Base-by-base conservation (phyloP, 2,113 vertebrate genomes). In the Channa argus region DNA sequence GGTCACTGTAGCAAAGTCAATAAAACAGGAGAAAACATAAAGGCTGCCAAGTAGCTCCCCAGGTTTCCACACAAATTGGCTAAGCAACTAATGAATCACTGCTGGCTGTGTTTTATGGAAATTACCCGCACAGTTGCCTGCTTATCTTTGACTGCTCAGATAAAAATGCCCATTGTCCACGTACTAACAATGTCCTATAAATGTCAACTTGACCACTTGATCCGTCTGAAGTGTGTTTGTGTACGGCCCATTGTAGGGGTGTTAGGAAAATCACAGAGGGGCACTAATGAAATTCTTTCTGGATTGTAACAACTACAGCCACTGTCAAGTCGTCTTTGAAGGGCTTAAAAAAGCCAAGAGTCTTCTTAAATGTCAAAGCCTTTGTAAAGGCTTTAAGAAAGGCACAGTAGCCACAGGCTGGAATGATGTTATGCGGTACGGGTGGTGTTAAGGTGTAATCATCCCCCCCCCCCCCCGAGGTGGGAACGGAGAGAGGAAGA, bases 241-340 rank as follows among this genome's bases (percentile, higher is more conserved):
- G 79, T 62, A 47, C 55, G 73, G 33, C 51, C 62, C 68, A 81
- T 74, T 79, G 86, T 83, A 11, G 14, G 61, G 70, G 85, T 56
- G 79, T 82, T 79, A 65, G 63, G 36, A 59, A 69, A 85, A 66
- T 74, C 81, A 78, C 75, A 76, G n/a, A 79, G 62, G 39, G 55
- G 34, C 65, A 74, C 86, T 86, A 89, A 91, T 88, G 86, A 90
- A 89, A 91, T 89, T 90, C 91, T 86, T 89, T 86, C 55, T 46
- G 61, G 78, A 77, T 73, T 84, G 75, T 86, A 86, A 80, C 81
- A 47, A 66, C 73, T 56, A 8, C 63, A 66, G 79, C 71, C 51
- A 45, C 53, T 33, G 44, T 47, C 61, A 8, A 49, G 73, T 51
- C 54, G 62, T 50, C 86, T 90, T 89, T 90, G 86, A 89, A 70